Percentiles rank a stretch among this genome's conserved stretches.
phyloP scores from a whole-genome alignment of 2,113 vertebrate species.

The Sinocyclocheilus anshuiensis region DNA sequence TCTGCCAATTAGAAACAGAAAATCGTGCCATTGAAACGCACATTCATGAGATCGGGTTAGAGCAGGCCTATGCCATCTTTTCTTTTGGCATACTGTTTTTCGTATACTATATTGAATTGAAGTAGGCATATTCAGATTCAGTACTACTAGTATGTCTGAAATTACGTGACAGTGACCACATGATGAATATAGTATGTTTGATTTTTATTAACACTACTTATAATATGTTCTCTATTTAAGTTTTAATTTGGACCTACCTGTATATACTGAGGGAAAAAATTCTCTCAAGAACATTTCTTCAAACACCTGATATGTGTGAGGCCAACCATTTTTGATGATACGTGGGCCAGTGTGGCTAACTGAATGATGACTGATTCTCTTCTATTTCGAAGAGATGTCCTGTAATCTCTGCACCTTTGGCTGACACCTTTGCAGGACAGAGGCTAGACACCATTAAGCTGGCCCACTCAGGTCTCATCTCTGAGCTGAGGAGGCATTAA shows the following conservation, averaged over 20 bases:
- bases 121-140: no score
- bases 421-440: neutral
- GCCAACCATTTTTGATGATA: neutral
- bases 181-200: no score
- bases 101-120: no score
- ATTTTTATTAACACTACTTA: no score
- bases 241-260: neutral
- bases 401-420: conserved; percentile 28
- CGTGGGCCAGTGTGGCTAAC: neutral
- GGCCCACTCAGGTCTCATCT: conserved; percentile 3
- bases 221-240: neutral
- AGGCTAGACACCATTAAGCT: neutral
- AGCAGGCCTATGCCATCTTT: no score
- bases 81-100: no score
- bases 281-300: neutral
- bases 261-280: neutral
- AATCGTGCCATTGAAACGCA: no score
- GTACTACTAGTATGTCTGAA: neutral
- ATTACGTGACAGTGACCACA: neutral
- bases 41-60: no score
- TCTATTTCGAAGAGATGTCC: conserved; percentile 2
- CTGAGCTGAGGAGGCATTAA: conserved; percentile 24
- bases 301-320: neutral
- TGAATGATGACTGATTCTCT: neutral
- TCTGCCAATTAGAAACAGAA: no score